Evolutionary conservation across 2,888 invertebrate species (phyloP).

Genomic region (Cybosia mesomella): DNA sequence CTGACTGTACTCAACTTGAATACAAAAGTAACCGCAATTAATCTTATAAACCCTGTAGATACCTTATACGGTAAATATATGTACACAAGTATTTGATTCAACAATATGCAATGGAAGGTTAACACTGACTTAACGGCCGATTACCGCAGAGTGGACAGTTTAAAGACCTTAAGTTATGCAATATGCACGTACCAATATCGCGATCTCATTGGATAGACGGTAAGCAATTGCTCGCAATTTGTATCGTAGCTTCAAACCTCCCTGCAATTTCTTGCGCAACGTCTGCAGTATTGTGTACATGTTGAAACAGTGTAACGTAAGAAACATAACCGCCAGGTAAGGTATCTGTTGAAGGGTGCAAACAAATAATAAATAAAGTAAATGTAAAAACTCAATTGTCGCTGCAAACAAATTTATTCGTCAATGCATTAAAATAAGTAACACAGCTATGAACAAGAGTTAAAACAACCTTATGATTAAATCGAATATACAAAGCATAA

Average conservation of each 20-base stretch:
- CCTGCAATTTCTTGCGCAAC: slow-evolving; percentile 93
- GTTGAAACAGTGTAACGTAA: slow-evolving; percentile 96
- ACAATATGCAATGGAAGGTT: slow-evolving; percentile 11
- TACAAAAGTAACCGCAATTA: not conserved
- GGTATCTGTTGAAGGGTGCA: slow-evolving; percentile 88
- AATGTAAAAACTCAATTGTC: slow-evolving; percentile 59
- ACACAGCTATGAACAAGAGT: slow-evolving; percentile 53
- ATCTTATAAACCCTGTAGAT: not conserved
- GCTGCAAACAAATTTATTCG: slow-evolving; percentile 77
- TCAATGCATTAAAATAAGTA: slow-evolving; percentile 61
- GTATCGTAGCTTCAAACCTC: slow-evolving; percentile 87
- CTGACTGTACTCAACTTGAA: not conserved
- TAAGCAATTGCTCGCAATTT: slow-evolving; percentile 85
- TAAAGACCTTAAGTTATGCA: slow-evolving; percentile 40
- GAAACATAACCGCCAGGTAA: slow-evolving; percentile 93
- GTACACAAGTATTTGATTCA: not conserved
- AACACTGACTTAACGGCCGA: slow-evolving; percentile 29
- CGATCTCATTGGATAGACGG: slow-evolving; percentile 79
- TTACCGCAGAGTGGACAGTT: slow-evolving; percentile 37
- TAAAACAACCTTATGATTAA: slow-evolving; percentile 57
- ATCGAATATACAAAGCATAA: slow-evolving; percentile 64
- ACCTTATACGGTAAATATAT: not conserved
- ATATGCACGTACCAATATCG: slow-evolving; percentile 77
- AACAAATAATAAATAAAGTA: slow-evolving; percentile 64
- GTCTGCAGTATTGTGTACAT: slow-evolving; percentile 94